Evolutionary conservation across 2,888 invertebrate species (phyloP), one percentile per base, ranked within the genome.

Genomic region (Campoplex capitator): DNA sequence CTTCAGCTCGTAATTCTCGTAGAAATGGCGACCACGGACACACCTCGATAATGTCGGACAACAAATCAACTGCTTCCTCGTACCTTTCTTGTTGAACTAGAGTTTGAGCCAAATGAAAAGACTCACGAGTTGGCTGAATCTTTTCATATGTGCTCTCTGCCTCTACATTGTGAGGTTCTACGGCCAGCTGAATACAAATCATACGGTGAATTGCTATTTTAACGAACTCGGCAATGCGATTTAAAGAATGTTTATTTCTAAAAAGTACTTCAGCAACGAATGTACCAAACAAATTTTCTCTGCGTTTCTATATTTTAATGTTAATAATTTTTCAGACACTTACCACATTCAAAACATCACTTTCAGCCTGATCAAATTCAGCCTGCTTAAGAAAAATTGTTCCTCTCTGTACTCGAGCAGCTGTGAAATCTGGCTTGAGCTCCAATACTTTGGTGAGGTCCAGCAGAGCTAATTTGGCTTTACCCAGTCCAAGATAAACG

Each of bases 371-470:
- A 78, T 97, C 96, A 90, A 98, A 97, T 89, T 97, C 96, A 0
- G 98, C 99, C 94, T 98, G 96, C 93, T 99, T 99, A 91, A 99
- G 95, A 93, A 98, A 96, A 84, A 99, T 97, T 92, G 97, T 97
- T 45, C 98, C 99, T 90, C 98, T 95, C 93, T 98, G 98, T 75
- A 95, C 92, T 94, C 97, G 96, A 78, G 99, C 99, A 4, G 98
- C 97, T 83, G 97, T 97, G 94, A 99, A 99, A 94, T 99, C 99
- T 8, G 98, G 97, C 94, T 99, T 99, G 84, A 99, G 94, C 93
- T 98, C 97, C 88, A 99, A 95, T 45, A 99, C 99, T 95, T 96
- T 97, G 90, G 98, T 97, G 90, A 99, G 97, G 95, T 99, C 99
- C 91, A 97, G 97, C 54, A 99, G 95, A 0, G 99, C 99, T 93